These are phyloP conservation scores for Ancistrus triradiatus DNA, from an alignment of 2,113 vertebrate species.

Conservation along the genomic window DNA sequence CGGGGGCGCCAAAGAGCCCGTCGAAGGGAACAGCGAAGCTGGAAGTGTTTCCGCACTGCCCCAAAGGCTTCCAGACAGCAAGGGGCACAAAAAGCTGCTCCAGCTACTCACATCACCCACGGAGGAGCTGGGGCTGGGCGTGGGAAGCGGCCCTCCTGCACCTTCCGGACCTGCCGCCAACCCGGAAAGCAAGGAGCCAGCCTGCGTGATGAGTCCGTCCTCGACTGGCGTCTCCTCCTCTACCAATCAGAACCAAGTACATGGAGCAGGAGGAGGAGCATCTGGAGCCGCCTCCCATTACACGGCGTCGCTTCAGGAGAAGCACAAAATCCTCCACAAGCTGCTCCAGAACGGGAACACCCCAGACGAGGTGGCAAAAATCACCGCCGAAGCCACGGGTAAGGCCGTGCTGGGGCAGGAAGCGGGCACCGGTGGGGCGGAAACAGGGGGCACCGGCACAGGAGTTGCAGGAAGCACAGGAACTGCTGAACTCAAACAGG, in stretches of 20 bases:
- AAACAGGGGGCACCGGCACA: constrained; percentile 16
- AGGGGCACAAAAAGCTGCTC: constrained; percentile 89
- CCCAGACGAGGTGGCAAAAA: constrained; percentile 92
- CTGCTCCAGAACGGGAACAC: constrained; percentile 95
- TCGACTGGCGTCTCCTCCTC: constrained; percentile 90
- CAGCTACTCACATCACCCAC: constrained; percentile 91
- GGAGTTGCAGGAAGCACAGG: constrained; percentile 54
- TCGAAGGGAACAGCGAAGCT: constrained; percentile 75
- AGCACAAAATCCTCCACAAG: constrained; percentile 96
- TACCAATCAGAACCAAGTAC: constrained; percentile 51
- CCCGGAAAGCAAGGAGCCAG: constrained; percentile 80
- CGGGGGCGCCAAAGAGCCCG: constrained; percentile 69
- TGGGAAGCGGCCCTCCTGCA: constrained; percentile 50
- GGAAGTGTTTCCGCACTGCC: constrained; percentile 71
- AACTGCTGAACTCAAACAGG: constrained; percentile 74
- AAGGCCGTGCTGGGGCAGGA: constrained; percentile 71
- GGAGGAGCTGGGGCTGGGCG: constrained; percentile 72
- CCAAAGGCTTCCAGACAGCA: constrained; percentile 77
- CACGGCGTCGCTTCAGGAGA: constrained; percentile 84
- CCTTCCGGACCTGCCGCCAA: constrained; percentile 32
- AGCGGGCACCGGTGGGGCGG: constrained; percentile 70
- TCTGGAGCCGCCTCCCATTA: constrained; percentile 64
- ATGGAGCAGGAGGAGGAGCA: constrained; percentile 68
- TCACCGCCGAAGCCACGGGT: constrained; percentile 94
- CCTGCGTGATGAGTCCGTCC: constrained; percentile 80